Percentiles rank a stretch among this genome's conserved stretches.
Evolutionary conservation across 2,113 vertebrate genomes (phyloP).

Genomic region (Polypterus senegalus): DNA sequence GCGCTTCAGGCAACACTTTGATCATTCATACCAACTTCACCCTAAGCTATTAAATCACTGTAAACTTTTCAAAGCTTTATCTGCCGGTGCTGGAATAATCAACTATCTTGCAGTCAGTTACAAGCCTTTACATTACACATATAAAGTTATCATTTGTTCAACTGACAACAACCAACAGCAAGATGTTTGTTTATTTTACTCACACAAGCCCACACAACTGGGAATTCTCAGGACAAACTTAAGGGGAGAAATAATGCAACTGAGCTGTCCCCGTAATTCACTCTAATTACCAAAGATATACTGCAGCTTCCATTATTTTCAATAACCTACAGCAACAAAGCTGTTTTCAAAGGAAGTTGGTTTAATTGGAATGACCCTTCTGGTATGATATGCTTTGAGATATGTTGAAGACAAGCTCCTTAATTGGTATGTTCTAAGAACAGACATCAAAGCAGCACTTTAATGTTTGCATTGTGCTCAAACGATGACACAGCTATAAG

Average conservation of each 20-base stretch:
- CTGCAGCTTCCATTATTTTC: slow-evolving; percentile 21
- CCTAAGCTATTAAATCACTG: slow-evolving; percentile 18
- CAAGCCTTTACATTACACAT: not conserved
- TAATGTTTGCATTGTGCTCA: slow-evolving; percentile 4
- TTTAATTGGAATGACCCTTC: slow-evolving; percentile 25
- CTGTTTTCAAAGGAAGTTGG: slow-evolving; percentile 28
- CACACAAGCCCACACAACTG: slow-evolving; percentile 28
- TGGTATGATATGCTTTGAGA: slow-evolving; percentile 18
- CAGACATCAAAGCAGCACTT: slow-evolving; percentile 27
- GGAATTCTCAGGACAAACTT: slow-evolving; percentile 22
- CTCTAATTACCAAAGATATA: slow-evolving; percentile 21
- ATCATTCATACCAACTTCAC: slow-evolving; percentile 18
- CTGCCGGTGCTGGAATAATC: not conserved
- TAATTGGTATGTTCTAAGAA: slow-evolving; percentile 4
- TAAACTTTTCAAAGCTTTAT: slow-evolving; percentile 15
- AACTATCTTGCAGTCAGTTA: not conserved
- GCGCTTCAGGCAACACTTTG: slow-evolving; percentile 9
- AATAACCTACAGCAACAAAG: slow-evolving; percentile 28
- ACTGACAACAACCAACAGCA: not conserved
- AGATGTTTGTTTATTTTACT: slow-evolving; percentile 18
- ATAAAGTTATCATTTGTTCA: slow-evolving; percentile 9
- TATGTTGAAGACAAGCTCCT: slow-evolving; percentile 11
- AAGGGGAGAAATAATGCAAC: slow-evolving; percentile 11
- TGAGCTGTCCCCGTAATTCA: slow-evolving; percentile 21
- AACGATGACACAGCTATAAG: not conserved